Base-by-base conservation (phyloP, 1,140 invertebrate species). In the Brachionus plicatilis region DNA sequence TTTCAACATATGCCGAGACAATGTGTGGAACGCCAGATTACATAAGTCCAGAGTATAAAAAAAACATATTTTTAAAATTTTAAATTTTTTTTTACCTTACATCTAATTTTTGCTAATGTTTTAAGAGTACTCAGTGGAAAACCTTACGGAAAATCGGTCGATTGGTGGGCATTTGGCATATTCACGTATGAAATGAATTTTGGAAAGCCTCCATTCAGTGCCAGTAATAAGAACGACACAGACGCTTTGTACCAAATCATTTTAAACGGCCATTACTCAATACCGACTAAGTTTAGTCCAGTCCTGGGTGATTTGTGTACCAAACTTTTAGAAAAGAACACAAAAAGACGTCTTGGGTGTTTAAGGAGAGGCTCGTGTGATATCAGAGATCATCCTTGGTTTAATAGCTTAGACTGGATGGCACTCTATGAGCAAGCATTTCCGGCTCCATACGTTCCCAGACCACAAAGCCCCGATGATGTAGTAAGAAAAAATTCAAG, bases 191-290 rank as follows among this genome's bases (percentile, higher is more conserved):
- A 89, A 87, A 90, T 89, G 89, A 86, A 88, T 33, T 88, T 88
- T 78, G 91, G 90, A 9, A 91, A 91, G 86, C 91, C 90, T 41
- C 96, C 96, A 0, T 97, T 97, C 88, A 43, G 14, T 47, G 14
- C 68, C 17, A 41, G 3, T n/a, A 97, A 97, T 0, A 12, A 24
- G 24, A 45, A 66, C 45, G 50, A 86, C 17, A 85, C 72, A 43
- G 66, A 85, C 24, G n/a, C 86, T n/a, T 85, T 86, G 17, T 86
- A 86, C 47, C 43, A 86, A 43, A 17, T 86, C 50, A 86, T 86
- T 79, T 14, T 84, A 7, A 50, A 60, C 27, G 86, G 76, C 3
- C 12, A 43, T n/a, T 72, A 12, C 20, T 9, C 2, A 11, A 50
- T 70, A 41, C 82, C 82, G 1, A 17, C 3, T 14, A 68, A 53